phyloP scores from a whole-genome alignment of 1,140 invertebrate genomes.

The Dolichoris vasculosae region DNA sequence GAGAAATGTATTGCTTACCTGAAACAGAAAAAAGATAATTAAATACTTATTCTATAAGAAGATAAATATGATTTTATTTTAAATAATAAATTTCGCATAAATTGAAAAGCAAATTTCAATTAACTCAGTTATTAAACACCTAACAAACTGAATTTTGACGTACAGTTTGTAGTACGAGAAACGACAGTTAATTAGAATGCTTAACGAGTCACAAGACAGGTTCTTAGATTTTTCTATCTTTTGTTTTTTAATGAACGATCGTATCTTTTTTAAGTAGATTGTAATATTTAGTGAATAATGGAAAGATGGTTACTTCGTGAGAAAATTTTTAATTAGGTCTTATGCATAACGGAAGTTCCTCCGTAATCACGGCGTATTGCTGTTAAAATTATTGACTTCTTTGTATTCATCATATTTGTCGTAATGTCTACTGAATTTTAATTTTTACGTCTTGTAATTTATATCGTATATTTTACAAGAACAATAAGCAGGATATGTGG shows the following conservation, averaged over 20 bases:
- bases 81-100: too few species aligned
- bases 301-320: not conserved
- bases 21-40: constrained; percentile 35
- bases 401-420: not conserved
- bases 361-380: constrained; percentile 11
- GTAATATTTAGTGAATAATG: not conserved
- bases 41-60: not conserved
- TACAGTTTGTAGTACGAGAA: not conserved
- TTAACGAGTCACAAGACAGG: not conserved
- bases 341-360: constrained; percentile 11
- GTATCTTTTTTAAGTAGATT: constrained; percentile 8
- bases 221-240: constrained; percentile 4
- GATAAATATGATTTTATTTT: too few species aligned
- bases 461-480: not conserved
- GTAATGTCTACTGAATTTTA: not conserved
- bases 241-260: constrained; percentile 29
- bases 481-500: not conserved
- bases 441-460: not conserved
- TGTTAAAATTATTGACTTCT: not conserved
- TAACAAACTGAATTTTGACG: not conserved
- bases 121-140: too few species aligned
- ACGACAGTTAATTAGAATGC: constrained; percentile 19
- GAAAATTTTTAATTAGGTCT: constrained; percentile 37
- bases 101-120: too few species aligned
- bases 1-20: not conserved